phyloP scores from a whole-genome alignment of 2,797 vertebrate genomes.

The Tapera naevia region DNA sequence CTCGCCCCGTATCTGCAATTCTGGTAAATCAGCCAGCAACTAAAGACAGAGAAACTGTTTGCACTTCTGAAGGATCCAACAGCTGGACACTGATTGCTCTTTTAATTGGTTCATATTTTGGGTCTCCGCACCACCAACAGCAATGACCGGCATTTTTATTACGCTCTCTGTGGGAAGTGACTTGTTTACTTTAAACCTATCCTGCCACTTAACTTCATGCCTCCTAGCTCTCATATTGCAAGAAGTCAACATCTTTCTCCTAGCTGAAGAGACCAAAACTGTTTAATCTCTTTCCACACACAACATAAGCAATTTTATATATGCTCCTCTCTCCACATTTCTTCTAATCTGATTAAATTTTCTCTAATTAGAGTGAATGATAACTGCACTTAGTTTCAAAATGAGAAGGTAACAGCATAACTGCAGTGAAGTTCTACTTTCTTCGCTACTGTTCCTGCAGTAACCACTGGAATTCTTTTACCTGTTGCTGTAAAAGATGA shows the following conservation, averaged over 20 bases:
- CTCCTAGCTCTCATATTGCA: background rate
- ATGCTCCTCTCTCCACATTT: background rate
- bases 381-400: background rate
- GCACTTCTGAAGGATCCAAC: background rate
- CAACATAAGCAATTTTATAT: background rate
- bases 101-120: background rate
- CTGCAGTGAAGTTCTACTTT: background rate
- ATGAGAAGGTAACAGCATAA: background rate
- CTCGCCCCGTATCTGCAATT: background rate
- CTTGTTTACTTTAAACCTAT: background rate
- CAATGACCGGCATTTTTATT: background rate
- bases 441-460: background rate
- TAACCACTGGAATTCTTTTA: background rate
- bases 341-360: background rate
- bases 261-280: background rate
- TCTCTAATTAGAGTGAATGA: background rate
- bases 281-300: background rate
- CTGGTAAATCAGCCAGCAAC: background rate
- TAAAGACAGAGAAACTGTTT: background rate
- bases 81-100: background rate
- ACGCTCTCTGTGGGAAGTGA: background rate
- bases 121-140: background rate
- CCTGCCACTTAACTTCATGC: background rate
- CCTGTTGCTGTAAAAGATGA: background rate
- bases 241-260: background rate